Evolutionary conservation across 1,140 invertebrate genomes (phyloP).

Genomic region (Pogonognathellus flavescens): DNA sequence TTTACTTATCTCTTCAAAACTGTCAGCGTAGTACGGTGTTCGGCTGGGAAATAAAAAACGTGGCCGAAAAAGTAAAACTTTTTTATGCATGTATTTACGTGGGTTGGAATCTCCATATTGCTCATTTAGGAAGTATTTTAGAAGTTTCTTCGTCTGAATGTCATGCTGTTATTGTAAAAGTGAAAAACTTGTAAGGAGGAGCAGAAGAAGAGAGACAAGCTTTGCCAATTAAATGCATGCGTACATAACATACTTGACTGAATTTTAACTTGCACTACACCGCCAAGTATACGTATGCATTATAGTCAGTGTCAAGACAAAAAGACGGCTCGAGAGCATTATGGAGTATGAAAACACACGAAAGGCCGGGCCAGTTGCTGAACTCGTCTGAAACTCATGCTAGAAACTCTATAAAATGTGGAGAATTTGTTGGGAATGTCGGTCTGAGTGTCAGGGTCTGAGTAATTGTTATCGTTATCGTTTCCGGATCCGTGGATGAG

Average conservation of each 20-base stretch:
- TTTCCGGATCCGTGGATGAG: conserved; percentile 38
- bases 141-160: background rate
- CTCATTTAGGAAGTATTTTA: conserved; percentile 37
- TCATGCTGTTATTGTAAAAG: conserved; percentile 13
- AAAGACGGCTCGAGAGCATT: background rate
- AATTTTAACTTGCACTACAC: conserved; percentile 11
- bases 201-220: conserved; percentile 20
- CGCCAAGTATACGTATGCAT: background rate
- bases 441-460: conserved; percentile 20
- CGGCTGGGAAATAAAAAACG: background rate
- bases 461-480: conserved; percentile 50
- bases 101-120: background rate
- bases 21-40: conserved; percentile 1
- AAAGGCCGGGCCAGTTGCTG: background rate
- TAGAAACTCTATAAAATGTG: conserved; percentile 37
- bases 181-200: conserved; percentile 14
- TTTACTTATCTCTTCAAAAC: no score
- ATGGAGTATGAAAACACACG: background rate
- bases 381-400: conserved; percentile 16
- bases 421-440: conserved; percentile 36
- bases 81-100: background rate
- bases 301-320: background rate
- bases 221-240: conserved; percentile 27
- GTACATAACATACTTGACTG: background rate
- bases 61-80: background rate